Evolutionary conservation across 2,113 vertebrate species (phyloP).

Genomic region (Catharus fuscescens): DNA sequence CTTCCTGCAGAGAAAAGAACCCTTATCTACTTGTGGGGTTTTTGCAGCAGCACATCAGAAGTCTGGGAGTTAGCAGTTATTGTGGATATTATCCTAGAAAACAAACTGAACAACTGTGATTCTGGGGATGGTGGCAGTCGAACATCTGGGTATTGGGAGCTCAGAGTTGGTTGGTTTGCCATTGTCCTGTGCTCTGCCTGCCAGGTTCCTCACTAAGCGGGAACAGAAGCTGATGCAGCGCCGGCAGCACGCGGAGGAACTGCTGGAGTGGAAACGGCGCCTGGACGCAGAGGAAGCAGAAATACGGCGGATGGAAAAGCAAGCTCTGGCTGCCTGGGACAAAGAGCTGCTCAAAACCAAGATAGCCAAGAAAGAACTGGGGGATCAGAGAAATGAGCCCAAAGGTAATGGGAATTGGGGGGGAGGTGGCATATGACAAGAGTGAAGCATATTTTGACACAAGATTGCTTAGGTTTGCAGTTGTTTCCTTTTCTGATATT

Average conservation of each 20-base stretch:
- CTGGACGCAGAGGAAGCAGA: slow-evolving; percentile 92
- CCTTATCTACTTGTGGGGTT: neutral
- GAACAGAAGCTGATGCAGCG: slow-evolving; percentile 95
- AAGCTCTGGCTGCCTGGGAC: slow-evolving; percentile 91
- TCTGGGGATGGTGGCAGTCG: neutral
- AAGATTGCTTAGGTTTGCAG: neutral
- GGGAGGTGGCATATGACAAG: neutral
- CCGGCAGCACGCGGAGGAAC: slow-evolving; percentile 89
- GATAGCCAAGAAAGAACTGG: slow-evolving; percentile 70
- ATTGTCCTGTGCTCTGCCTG: slow-evolving; percentile 1
- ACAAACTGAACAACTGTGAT: neutral
- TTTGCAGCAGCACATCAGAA: slow-evolving; percentile 14
- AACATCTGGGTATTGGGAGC: neutral
- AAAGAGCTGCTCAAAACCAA: slow-evolving; percentile 76
- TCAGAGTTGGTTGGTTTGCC: neutral
- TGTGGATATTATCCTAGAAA: neutral
- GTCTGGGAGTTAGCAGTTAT: neutral
- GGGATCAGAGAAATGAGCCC: slow-evolving; percentile 68
- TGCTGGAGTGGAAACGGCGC: slow-evolving; percentile 90
- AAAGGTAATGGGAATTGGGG: slow-evolving; percentile 65
- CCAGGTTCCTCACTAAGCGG: slow-evolving; percentile 93
- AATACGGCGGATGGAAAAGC: slow-evolving; percentile 89
- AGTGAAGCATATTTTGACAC: neutral
- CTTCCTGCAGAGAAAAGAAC: neutral
- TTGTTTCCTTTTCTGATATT: neutral